Percentiles rank a stretch among this genome's conserved stretches.
phyloP scores from a whole-genome alignment of 2,888 invertebrate genomes.

The Beris chalybata region DNA sequence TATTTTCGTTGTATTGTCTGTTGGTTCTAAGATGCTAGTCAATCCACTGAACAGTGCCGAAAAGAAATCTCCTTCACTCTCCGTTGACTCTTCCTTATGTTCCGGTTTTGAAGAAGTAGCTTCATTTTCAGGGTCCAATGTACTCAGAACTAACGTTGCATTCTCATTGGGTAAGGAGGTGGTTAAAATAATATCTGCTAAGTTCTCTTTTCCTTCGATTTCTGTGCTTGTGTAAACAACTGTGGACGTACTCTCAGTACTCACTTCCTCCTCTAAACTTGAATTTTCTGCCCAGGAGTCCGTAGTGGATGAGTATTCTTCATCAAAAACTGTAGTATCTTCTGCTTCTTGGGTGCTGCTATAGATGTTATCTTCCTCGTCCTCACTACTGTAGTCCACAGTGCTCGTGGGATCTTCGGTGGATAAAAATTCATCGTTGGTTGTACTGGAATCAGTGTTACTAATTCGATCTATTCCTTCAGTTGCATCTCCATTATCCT shows the following conservation, averaged over 20 bases:
- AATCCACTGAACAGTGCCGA: constrained; percentile 35
- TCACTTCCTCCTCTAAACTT: no score
- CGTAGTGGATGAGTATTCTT: no score
- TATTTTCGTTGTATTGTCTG: constrained; percentile 8
- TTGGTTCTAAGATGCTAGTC: constrained; percentile 32
- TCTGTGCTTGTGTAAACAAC: neutral
- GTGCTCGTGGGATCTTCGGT: constrained; percentile 8
- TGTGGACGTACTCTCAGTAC: neutral
- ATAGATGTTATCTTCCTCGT: constrained; percentile 8
- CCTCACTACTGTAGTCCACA: constrained; percentile 6
- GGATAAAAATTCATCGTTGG: constrained; percentile 45
- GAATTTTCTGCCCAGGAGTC: no score
- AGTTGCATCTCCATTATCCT: constrained; percentile 14
- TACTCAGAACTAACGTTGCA: neutral
- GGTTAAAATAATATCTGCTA: constrained; percentile 28
- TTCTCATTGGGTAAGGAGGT: neutral
- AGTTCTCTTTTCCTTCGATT: constrained; percentile 43
- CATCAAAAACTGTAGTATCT: neutral
- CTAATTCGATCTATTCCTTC: constrained; percentile 34
- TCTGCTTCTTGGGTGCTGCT: constrained; percentile 2
- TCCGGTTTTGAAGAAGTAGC: neutral
- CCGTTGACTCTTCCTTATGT: constrained; percentile 1
- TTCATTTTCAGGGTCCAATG: neutral
- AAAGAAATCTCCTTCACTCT: constrained; percentile 28
- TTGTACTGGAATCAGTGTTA: neutral